Evolutionary conservation across 2,113 vertebrate species (phyloP), one percentile per base, ranked within the genome.

Genomic region (Actinemys pallida): DNA sequence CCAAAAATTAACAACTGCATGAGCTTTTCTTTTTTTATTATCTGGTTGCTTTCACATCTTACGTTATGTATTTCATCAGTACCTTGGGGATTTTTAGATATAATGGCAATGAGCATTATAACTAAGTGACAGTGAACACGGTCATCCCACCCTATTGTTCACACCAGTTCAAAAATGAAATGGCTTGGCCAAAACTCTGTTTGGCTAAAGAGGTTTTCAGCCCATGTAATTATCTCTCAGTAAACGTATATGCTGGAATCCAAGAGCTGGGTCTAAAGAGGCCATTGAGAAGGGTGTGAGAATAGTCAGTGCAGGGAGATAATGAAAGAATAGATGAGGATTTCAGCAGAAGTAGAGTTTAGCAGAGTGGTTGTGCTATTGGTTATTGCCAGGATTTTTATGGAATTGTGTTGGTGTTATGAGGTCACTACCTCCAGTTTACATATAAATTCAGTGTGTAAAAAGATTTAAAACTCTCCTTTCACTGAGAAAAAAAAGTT

Each of bases 1-100:
- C 97, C 98, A 97, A 96, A 97, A 98, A 95, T 94, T 97, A 98
- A 96, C 96, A 98, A 93, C 90, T 94, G 98, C 96, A 97, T 75
- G 84, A 96, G 96, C 81, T 94, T 97, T 90, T 52, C 22, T 89
- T 94, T 90, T 93, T 92, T 83, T 89, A 94, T 84, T 92, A 84
- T 96, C 91, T 97, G 91, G 95, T 97, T 97, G 95, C 83, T 94
- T 98, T 97, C 91, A 95, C 96, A 82, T 90, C 91, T 94, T 91
- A 42, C 78, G 81, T 90, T 81, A 86, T 87, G 88, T 94, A 88
- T 96, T 97, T 97, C 96, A 94, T 94, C 62, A 97, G 91, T 84
- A 84, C 22, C 56, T 85, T 25, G 19, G 82, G 89, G 90, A 96
- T 10, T 0, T 82, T 87, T 52, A 90, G 87, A 89, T 92, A 87